Evolutionary conservation across 2,888 invertebrate species (phyloP).

Genomic region (Trichopria drosophilae): DNA sequence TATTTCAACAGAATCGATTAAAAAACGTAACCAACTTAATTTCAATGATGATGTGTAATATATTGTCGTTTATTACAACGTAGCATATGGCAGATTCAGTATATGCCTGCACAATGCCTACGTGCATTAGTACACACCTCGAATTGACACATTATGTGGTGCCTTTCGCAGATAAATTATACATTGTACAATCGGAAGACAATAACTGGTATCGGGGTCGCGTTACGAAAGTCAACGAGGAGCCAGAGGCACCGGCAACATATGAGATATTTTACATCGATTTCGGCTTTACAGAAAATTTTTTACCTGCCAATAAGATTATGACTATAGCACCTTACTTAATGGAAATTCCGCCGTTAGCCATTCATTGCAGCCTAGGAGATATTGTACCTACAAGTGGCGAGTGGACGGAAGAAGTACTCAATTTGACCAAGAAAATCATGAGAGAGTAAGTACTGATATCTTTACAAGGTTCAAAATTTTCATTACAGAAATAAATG

Average conservation of each 20-base stretch:
- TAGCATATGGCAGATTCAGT: no score
- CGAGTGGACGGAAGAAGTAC: slow-evolving; percentile 63
- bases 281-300: slow-evolving; percentile 63
- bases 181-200: slow-evolving; percentile 63
- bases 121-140: no score
- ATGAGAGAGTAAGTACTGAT: no score
- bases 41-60: no score
- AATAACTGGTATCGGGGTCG: slow-evolving; percentile 71
- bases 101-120: no score
- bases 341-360: slow-evolving; percentile 59
- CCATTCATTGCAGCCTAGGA: slow-evolving; percentile 64
- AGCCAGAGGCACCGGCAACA: slow-evolving; percentile 41
- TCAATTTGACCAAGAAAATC: slow-evolving; percentile 63
- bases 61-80: no score
- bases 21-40: no score
- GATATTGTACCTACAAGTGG: slow-evolving; percentile 62
- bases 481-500: slow-evolving; percentile 26
- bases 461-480: slow-evolving; percentile 49
- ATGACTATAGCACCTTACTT: slow-evolving; percentile 57
- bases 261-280: slow-evolving; percentile 68
- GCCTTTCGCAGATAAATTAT: slow-evolving; percentile 64
- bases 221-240: slow-evolving; percentile 48
- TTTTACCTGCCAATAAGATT: slow-evolving; percentile 45
- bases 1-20: no score
- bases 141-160: no score